These are phyloP conservation scores for Vanessa tameamea DNA, from an alignment of 1,140 invertebrate genomes.

Conservation along the genomic window DNA sequence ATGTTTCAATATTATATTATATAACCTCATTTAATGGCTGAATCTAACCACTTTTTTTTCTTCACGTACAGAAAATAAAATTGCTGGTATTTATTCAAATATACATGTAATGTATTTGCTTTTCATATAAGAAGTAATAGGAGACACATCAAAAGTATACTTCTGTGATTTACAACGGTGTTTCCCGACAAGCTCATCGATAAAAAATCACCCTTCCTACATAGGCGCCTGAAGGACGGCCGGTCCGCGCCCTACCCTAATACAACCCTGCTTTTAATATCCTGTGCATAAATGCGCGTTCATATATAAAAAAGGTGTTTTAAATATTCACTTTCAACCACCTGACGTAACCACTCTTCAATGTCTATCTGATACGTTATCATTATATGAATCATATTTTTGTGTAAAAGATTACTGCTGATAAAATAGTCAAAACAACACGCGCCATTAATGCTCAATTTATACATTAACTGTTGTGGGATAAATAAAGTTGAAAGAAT, in stretches of 20 bases:
- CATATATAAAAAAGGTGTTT: background rate
- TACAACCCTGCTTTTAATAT: conserved; percentile 22
- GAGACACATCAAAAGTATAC: background rate
- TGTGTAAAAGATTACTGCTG: background rate
- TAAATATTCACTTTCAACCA: background rate
- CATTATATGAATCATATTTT: background rate
- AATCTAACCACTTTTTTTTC: no score
- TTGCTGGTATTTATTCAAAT: no score
- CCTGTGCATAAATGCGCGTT: conserved; percentile 10
- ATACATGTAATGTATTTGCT: no score
- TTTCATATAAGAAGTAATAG: no score
- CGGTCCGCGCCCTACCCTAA: conserved; percentile 28
- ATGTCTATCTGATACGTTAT: background rate
- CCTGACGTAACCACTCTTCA: background rate
- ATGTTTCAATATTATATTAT: no score
- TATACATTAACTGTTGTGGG: background rate
- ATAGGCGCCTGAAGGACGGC: conserved; percentile 25
- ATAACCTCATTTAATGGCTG: no score
- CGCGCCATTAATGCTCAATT: background rate
- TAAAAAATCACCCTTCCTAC: conserved; percentile 28
- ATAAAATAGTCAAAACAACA: background rate
- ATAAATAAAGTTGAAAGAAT: background rate
- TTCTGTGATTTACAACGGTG: conserved; percentile 17
- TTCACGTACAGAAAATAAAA: no score
- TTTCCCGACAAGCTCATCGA: conserved; percentile 12